Conservation (phyloP, 2,113 vertebrate genomes). For the Oplegnathus fasciatus region DNA sequence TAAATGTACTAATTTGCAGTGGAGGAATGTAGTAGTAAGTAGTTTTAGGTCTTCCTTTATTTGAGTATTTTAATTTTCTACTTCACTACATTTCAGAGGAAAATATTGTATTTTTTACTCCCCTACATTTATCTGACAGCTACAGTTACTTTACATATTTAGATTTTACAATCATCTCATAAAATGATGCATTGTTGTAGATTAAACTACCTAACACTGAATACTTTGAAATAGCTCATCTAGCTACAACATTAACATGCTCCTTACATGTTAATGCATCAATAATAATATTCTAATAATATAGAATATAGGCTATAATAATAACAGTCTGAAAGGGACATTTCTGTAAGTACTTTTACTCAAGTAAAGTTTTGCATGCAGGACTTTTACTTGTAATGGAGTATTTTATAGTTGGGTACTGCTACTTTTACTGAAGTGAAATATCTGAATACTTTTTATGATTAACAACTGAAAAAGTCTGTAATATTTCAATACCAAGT, state of each 20-base stretch:
- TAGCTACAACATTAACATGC: not conserved
- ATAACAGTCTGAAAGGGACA: not conserved
- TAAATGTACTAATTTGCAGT: too few species aligned
- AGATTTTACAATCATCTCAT: not conserved
- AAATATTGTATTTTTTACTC: not conserved
- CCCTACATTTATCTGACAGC: not conserved
- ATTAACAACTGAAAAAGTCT: not conserved
- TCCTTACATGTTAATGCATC: not conserved
- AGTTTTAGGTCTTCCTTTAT: too few species aligned
- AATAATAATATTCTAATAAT: not conserved
- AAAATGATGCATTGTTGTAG: not conserved
- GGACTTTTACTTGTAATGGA: not conserved
- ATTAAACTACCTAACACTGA: not conserved
- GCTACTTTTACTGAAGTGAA: not conserved
- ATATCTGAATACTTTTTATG: not conserved
- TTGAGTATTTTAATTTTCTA: too few species aligned
- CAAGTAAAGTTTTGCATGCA: not conserved
- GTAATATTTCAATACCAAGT: not conserved
- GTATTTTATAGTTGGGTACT: not conserved
- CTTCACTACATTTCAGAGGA: too few species aligned
- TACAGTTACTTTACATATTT: not conserved
- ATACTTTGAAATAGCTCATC: not conserved
- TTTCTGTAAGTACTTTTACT: not conserved
- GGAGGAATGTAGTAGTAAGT: too few species aligned
- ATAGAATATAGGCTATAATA: not conserved